These are phyloP conservation scores for Hyaena hyaena DNA, from an alignment of 2,113 vertebrate species.

Conservation along the genomic window DNA sequence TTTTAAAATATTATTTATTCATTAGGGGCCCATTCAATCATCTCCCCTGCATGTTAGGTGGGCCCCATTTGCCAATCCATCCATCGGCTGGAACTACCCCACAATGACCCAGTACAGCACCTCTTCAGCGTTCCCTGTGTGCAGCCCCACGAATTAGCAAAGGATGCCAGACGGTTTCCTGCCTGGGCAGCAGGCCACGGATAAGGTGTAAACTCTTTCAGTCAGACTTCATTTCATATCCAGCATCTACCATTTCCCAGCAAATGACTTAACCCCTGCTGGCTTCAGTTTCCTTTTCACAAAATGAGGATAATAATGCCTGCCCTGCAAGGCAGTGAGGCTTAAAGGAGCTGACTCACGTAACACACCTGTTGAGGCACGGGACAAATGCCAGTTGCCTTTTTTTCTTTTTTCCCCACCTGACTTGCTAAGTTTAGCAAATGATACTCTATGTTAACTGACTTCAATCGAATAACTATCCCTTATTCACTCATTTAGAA, in stretches of 20 bases:
- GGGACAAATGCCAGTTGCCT: background rate
- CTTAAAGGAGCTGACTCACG: background rate
- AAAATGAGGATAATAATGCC: background rate
- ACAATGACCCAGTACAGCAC: background rate
- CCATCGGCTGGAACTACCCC: background rate
- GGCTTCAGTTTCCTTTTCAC: background rate
- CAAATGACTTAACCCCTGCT: background rate
- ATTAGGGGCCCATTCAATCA: background rate
- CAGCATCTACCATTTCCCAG: background rate
- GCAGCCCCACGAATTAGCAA: background rate
- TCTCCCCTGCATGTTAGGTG: background rate
- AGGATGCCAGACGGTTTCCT: background rate
- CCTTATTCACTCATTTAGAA: background rate
- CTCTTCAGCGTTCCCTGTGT: background rate
- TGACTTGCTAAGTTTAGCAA: background rate
- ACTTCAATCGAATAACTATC: background rate
- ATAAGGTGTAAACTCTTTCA: background rate
- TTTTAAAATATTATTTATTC: background rate
- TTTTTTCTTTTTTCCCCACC: background rate
- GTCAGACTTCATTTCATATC: slow-evolving; percentile 10
- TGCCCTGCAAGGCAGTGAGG: background rate
- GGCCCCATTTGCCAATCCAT: background rate
- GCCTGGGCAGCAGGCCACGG: background rate
- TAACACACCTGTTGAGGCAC: background rate
- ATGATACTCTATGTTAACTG: background rate